Evolutionary conservation across 2,113 vertebrate genomes (phyloP), one percentile per base, ranked within the genome.

Genomic region (Rhinogobius similis): DNA sequence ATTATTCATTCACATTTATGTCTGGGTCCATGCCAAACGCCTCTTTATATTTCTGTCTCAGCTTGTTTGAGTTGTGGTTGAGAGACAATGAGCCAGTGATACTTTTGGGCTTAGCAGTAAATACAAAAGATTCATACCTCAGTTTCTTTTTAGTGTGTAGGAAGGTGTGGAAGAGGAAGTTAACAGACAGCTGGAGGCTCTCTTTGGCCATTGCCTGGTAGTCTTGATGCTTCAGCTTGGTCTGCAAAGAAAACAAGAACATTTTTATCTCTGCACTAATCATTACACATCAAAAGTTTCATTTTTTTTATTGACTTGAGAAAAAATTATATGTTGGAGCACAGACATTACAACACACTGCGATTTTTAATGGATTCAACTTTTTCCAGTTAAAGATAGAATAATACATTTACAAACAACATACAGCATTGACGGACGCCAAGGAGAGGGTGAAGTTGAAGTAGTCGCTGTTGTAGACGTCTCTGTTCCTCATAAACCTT

Each of bases 401-500:
- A 36, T 36, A 36, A 36, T 36, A 36, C 5, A 23, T 52, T 1
- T 52, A 23, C 21, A 6, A 58, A 58, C 1, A 9, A 58, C 91
- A 85, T 92, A 99, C 98, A 66, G 95, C 96, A 78, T 99, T 99
- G 86, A 99, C 87, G 0, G 98, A 99, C 1, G 96, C 94, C 82
- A 99, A 89, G 0, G 97, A 98, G 73, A 98, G 92, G 67, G 97
- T 96, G 91, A 99, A 99, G 90, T 94, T 99, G 91, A 99, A 99
- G 90, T 99, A 99, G 88, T 99, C 97, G 72, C 95, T 96, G 87
- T 98, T 97, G 90, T 98, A 99, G 32, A 99, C 94, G 74, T 99
- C 98, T 92, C 98, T 93, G 79, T 99, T 99, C 92, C 95, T 98
- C 98, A 99, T 98, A 84, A 99, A 99, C 88, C 96, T 98, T 77